These are phyloP conservation scores for Microplitis demolitor DNA, from an alignment of 1,140 invertebrate genomes.

Conservation along the genomic window DNA sequence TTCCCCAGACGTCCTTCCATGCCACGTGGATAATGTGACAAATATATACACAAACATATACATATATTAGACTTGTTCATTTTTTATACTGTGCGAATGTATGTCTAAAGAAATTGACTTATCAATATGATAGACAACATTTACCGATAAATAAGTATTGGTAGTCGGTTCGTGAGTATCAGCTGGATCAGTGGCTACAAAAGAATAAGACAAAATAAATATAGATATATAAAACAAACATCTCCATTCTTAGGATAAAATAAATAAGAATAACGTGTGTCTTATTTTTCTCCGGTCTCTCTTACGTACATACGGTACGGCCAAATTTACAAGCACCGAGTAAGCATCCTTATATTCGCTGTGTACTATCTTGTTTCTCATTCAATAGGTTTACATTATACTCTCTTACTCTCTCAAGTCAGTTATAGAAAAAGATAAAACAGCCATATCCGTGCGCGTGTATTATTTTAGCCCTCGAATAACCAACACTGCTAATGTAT, in stretches of 20 bases:
- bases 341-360: too few species aligned
- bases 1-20: slow-evolving; percentile 36
- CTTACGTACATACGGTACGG: neutral
- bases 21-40: slow-evolving; percentile 14
- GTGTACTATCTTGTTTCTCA: too few species aligned
- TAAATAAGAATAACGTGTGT: slow-evolving; percentile 11
- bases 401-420: too few species aligned
- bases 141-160: neutral
- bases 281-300: slow-evolving; percentile 1
- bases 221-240: neutral
- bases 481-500: too few species aligned
- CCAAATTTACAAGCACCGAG: neutral
- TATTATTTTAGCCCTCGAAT: too few species aligned
- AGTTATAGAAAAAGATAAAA: too few species aligned
- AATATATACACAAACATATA: too few species aligned
- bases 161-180: neutral
- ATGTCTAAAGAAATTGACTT: neutral
- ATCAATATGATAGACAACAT: neutral
- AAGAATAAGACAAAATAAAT: neutral
- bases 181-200: neutral
- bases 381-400: too few species aligned
- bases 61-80: too few species aligned
- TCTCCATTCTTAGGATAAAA: slow-evolving; percentile 21
- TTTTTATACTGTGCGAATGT: neutral
- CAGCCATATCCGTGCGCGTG: too few species aligned